Evolutionary conservation across 2,888 invertebrate species (phyloP), one percentile per base, ranked within the genome.

Genomic region (Cantharis lateralis): DNA sequence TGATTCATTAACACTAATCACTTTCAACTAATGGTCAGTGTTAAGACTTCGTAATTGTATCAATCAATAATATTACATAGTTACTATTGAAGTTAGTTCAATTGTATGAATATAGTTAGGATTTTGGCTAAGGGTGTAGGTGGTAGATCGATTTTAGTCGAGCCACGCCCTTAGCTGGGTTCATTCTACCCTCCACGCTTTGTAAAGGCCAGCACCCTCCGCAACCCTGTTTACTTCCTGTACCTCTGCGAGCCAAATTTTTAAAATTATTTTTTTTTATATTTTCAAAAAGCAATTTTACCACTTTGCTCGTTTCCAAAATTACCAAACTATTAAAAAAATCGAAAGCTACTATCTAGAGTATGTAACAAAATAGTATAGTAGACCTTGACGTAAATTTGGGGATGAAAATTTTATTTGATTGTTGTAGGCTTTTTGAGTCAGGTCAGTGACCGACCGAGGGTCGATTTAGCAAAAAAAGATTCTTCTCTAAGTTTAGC

Each of bases 131-230:
- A 75, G 76, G 76, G 74, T 76, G 74, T 73, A 76, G 78, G 76
- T 79, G 79, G 73, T 82, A 80, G 83, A 84, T 84, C 84, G 84
- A 84, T 84, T 82, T 81, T 80, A 79, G 77, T 76, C 78, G 82
- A 82, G 84, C 84, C 84, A 84, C 84, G 84, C 84, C 84, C 84
- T 82, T 83, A 80, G 81, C 84, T 82, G 82, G 84, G 84, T 80
- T 81, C 82, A 78, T 68, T 77, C 79, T 80, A 76, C 76, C 72
- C 74, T 77, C 79, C 75, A 79, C 77, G 73, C 78, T 77, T 78
- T 81, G 78, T 66, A 73, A 75, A 72, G 69, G 32, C 68, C 78
- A 74, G 76, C 78, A 76, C 78, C 73, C 78, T 71, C n/a, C 63
- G 74, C 78, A 76, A 71, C 73, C 75, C 73, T 78, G 73, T 75